Percentiles rank a stretch among this genome's conserved stretches.
phyloP scores from a whole-genome alignment of 2,888 invertebrate species.

The Rhamnusium bicolor region DNA sequence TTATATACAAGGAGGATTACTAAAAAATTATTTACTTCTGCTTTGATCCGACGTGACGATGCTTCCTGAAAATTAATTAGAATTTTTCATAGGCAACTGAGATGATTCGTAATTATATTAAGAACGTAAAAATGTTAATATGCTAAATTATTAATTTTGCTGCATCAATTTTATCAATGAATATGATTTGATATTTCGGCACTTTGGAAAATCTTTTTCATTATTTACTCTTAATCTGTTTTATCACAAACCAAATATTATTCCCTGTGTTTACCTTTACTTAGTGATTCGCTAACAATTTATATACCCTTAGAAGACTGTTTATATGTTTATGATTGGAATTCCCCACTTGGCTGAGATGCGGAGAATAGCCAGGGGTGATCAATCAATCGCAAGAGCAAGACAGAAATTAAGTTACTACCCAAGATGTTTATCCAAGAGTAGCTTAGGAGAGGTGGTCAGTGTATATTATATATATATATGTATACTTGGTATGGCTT shows the following conservation, averaged over 20 bases:
- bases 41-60: too few species aligned
- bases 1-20: background rate
- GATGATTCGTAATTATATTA: too few species aligned
- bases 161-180: background rate
- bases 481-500: background rate
- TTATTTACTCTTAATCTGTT: slow-evolving; percentile 15
- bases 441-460: slow-evolving; percentile 47
- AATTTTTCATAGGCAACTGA: too few species aligned
- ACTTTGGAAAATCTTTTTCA: background rate
- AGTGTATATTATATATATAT: slow-evolving; percentile 21
- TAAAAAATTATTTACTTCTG: background rate
- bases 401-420: slow-evolving; percentile 57
- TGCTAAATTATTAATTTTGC: too few species aligned
- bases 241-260: slow-evolving; percentile 26
- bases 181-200: background rate
- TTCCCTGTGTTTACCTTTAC: slow-evolving; percentile 38
- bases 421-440: slow-evolving; percentile 57
- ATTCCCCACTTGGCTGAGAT: slow-evolving; percentile 37
- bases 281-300: slow-evolving; percentile 43
- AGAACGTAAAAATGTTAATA: too few species aligned
- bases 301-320: slow-evolving; percentile 42
- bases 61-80: too few species aligned
- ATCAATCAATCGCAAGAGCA: slow-evolving; percentile 52
- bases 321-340: slow-evolving; percentile 49
- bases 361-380: slow-evolving; percentile 45